Percentiles rank a stretch among this genome's conserved stretches.
phyloP scores from a whole-genome alignment of 2,113 vertebrate species.

The Sinocyclocheilus anophthalmus region DNA sequence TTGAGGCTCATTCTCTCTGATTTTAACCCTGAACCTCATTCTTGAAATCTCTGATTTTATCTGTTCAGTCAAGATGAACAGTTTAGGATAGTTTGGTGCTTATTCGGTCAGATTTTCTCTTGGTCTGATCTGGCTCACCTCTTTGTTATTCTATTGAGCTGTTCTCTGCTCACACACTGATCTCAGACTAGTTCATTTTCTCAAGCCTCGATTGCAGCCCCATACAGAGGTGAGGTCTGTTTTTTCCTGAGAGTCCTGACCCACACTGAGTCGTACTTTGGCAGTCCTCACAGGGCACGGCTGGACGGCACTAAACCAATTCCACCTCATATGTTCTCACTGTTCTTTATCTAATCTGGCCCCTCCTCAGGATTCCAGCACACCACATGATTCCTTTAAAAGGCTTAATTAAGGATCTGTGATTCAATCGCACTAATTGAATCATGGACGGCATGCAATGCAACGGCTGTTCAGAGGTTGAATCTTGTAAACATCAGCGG shows the following conservation, averaged over 20 bases:
- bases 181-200: slow-evolving; percentile 1
- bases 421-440: slow-evolving; percentile 79
- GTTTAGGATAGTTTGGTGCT: neutral
- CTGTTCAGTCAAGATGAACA: neutral
- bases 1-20: neutral
- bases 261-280: slow-evolving; percentile 64
- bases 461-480: slow-evolving; percentile 52
- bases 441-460: slow-evolving; percentile 63
- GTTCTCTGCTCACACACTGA: neutral
- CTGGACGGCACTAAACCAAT: slow-evolving; percentile 75
- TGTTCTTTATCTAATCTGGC: slow-evolving; percentile 76
- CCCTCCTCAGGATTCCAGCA: slow-evolving; percentile 71
- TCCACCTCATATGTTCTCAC: slow-evolving; percentile 77
- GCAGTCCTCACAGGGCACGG: slow-evolving; percentile 59
- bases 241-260: slow-evolving; percentile 60
- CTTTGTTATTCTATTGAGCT: neutral
- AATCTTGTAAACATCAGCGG: slow-evolving; percentile 35
- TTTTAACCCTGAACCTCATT: neutral
- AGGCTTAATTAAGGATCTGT: slow-evolving; percentile 80
- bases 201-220: slow-evolving; percentile 16
- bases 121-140: neutral
- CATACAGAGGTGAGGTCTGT: slow-evolving; percentile 46
- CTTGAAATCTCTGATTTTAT: neutral
- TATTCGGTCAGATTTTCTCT: neutral
- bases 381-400: slow-evolving; percentile 73